These are phyloP conservation scores for Mesocricetus auratus DNA, from an alignment of 2,113 vertebrate genomes.

Conservation along the genomic window DNA sequence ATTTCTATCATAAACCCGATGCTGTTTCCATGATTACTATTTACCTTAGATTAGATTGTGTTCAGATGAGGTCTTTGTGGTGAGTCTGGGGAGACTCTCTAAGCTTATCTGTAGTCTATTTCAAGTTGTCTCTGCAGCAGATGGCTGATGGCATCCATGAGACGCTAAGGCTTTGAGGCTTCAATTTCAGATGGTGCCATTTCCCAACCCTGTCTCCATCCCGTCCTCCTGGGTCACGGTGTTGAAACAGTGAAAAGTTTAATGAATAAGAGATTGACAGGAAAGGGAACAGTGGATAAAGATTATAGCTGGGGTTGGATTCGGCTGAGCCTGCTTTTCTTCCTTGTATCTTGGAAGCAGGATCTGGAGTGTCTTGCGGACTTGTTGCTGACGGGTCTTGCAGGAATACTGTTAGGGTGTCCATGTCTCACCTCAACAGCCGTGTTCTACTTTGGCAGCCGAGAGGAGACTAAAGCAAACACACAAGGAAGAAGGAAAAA, in stretches of 20 bases:
- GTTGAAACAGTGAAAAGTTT: background rate
- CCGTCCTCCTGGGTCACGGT: background rate
- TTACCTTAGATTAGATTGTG: background rate
- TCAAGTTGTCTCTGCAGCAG: background rate
- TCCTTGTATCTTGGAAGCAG: background rate
- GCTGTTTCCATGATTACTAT: slow-evolving; percentile 38
- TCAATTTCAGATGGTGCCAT: slow-evolving; percentile 28
- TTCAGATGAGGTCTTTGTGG: background rate
- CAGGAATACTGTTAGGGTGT: background rate
- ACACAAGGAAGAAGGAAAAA: background rate
- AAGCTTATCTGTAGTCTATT: background rate
- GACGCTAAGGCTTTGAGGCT: background rate
- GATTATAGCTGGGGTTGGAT: background rate
- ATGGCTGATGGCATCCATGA: background rate
- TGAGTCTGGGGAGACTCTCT: background rate
- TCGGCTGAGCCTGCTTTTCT: background rate
- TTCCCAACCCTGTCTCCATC: background rate
- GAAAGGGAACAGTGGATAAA: background rate
- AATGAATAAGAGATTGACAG: background rate
- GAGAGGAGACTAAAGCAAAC: background rate
- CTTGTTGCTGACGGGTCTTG: background rate
- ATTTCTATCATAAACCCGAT: background rate
- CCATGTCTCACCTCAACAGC: background rate
- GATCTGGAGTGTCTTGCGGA: background rate
- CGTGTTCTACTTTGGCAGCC: background rate